phyloP scores from a whole-genome alignment of 2,797 vertebrate genomes.

The Gorsachius magnificus region DNA sequence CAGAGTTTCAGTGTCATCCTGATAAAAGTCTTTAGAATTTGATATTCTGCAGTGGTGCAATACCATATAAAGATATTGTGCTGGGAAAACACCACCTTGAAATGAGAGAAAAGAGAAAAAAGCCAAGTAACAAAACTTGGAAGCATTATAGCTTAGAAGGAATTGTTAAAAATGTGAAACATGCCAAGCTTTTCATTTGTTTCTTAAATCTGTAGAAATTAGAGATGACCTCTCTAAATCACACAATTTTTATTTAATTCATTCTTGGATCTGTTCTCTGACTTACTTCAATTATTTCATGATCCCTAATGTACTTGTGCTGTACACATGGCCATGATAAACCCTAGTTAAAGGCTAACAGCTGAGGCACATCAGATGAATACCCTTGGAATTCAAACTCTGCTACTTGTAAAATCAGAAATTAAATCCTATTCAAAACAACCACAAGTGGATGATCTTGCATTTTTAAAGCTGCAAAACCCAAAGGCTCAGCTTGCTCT shows the following conservation, averaged over 20 bases:
- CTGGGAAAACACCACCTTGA: background rate
- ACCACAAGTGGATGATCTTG: background rate
- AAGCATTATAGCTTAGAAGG: background rate
- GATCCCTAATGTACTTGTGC: background rate
- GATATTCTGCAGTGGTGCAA: background rate
- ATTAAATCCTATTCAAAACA: slow-evolving; percentile 43
- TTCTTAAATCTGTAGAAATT: background rate
- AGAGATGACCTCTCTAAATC: background rate
- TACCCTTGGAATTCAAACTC: background rate
- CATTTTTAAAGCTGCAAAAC: slow-evolving; percentile 23
- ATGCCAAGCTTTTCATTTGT: background rate
- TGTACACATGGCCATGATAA: background rate
- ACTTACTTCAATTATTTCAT: slow-evolving; percentile 9
- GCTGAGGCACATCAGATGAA: background rate
- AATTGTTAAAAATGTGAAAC: background rate
- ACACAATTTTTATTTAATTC: background rate
- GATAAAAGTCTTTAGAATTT: background rate
- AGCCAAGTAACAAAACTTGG: background rate
- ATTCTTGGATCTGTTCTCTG: background rate
- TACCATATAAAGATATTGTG: background rate
- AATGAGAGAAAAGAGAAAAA: background rate
- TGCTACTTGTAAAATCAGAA: slow-evolving; percentile 25
- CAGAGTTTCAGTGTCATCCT: background rate
- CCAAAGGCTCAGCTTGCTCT: background rate
- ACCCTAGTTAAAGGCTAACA: background rate